Base-by-base conservation (phyloP, 2,888 invertebrate species). In the Drosophila testacea region DNA sequence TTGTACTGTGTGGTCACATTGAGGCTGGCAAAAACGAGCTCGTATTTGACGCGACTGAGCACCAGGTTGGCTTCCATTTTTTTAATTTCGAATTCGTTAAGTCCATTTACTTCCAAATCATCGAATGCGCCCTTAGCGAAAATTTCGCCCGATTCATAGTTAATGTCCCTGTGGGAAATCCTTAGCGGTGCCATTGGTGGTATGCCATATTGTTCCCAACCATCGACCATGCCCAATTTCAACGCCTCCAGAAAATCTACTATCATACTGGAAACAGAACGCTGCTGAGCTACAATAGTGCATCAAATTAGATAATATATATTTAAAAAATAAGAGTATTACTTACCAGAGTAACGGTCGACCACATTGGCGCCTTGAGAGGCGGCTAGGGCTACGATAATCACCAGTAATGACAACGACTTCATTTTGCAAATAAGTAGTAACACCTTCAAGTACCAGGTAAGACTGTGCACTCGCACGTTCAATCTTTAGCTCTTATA, bases 141-240 rank as follows among this genome's bases (percentile, higher is more conserved):
- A 10, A 78, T 22, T 16, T 73, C 69, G 1, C 77, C 77, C 2
- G 61, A 50, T 0, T 51, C 44, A 0, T 71, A 61, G 2, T 86
- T 68, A 9, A 91, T 7, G 10, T 89, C 62, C 42, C 76, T 68
- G 47, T 92, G 83, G 0, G 34, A 6, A 1, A 77, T 11, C 42
- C 52, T 64, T 1, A 80, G 47, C 0, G 92, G 92, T 2, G 90
- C 90, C 16, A 92, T 30, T 1, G 90, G 79, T n/a, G 91, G 91
- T 27, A 92, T 69, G 6, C 90, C 91, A 30, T 69, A 36, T 0
- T 68, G 22, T 0, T 90, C 89, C 47, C 72, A 86, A 30, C 92
- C 92, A 6, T 89, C 81, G 2, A 73, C 86, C 83, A 92, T 76
- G 42, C 83, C 59, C 0, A 48, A n/a, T 11, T 79, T 85, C 0